Conservation (phyloP, 2,888 invertebrate species). For the Cylindroiulus punctatus region DNA sequence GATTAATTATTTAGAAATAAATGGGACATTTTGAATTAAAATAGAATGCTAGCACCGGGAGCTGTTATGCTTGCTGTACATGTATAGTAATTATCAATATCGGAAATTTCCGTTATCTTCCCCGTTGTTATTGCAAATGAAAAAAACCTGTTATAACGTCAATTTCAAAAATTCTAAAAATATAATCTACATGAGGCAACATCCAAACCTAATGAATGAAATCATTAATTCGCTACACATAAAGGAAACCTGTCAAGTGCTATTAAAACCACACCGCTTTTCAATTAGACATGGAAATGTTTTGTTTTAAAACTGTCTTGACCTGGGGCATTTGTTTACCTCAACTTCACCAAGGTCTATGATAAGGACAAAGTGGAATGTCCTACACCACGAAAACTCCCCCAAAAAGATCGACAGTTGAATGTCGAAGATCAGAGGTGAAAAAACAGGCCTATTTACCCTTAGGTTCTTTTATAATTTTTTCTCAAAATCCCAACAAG, state of each 20-base stretch:
- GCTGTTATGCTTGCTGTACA: too few species aligned
- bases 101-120: too few species aligned
- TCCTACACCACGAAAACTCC: background rate
- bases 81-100: too few species aligned
- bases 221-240: too few species aligned
- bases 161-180: too few species aligned
- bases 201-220: too few species aligned
- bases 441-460: background rate
- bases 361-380: slow-evolving; percentile 15
- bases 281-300: background rate
- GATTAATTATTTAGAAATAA: too few species aligned
- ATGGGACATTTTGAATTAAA: too few species aligned
- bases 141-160: too few species aligned
- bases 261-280: background rate
- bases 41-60: too few species aligned
- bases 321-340: background rate
- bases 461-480: slow-evolving; percentile 1
- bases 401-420: background rate
- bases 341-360: slow-evolving; percentile 12
- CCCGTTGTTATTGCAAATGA: too few species aligned
- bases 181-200: too few species aligned
- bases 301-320: background rate
- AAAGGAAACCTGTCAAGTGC: background rate
- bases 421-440: background rate
- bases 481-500: background rate